These are phyloP conservation scores for Ara ararauna DNA, from an alignment of 2,797 vertebrate species.

Conservation along the genomic window DNA sequence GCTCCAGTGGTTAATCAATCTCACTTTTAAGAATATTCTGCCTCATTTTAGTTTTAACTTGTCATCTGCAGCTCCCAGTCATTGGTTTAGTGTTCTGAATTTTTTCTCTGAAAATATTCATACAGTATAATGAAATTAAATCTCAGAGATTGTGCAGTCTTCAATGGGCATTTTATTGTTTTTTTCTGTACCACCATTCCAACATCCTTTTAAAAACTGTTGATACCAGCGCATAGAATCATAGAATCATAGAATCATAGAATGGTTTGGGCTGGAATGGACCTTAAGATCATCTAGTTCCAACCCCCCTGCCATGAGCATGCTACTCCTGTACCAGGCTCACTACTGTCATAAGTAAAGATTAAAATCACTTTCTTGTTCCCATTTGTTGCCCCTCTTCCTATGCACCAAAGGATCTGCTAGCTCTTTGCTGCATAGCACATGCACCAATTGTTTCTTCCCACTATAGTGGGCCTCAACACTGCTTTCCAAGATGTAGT, in stretches of 20 bases:
- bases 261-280: too few species aligned
- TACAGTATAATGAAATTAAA: slow-evolving; percentile 50
- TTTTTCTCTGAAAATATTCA: slow-evolving; percentile 65
- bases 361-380: slow-evolving; percentile 21
- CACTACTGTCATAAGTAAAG: neutral
- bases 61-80: slow-evolving; percentile 22
- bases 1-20: slow-evolving; percentile 64
- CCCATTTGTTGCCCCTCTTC: neutral
- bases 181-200: neutral
- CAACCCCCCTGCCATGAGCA: neutral
- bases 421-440: neutral
- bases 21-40: slow-evolving; percentile 57
- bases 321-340: neutral
- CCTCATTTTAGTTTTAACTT: slow-evolving; percentile 66
- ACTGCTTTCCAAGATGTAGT: neutral
- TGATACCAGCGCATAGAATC: neutral
- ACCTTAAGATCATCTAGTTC: too few species aligned
- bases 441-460: neutral
- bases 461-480: neutral
- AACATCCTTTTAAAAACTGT: slow-evolving; percentile 16
- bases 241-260: too few species aligned
- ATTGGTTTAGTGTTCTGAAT: slow-evolving; percentile 42
- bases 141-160: slow-evolving; percentile 43
- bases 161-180: neutral
- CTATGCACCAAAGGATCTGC: neutral